These are phyloP conservation scores for Apodemia zela DNA, from an alignment of 2,888 invertebrate genomes.

Conservation along the genomic window DNA sequence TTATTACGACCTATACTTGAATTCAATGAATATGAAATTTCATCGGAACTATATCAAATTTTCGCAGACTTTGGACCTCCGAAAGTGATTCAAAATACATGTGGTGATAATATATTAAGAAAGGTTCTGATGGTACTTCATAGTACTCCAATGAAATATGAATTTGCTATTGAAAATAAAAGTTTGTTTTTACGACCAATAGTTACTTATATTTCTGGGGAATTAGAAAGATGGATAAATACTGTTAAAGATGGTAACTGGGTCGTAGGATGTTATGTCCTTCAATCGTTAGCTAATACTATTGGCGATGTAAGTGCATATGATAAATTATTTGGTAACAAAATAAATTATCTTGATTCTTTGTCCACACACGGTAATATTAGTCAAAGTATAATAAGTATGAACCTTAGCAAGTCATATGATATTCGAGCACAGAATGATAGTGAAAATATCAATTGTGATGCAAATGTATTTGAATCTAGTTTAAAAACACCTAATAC, in stretches of 20 bases:
- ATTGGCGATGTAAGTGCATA: not conserved
- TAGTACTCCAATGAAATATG: conserved; percentile 1
- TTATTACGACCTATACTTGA: not conserved
- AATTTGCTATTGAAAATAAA: not conserved
- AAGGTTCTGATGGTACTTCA: not conserved
- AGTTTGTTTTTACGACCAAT: not conserved
- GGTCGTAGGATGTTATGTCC: not conserved
- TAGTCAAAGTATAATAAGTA: too few relatives aligned
- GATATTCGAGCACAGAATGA: not conserved
- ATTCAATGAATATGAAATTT: not conserved
- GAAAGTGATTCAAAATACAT: not conserved
- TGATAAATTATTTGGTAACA: not conserved
- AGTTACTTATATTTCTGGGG: not conserved
- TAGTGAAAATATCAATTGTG: not conserved
- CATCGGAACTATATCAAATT: conserved; percentile 7
- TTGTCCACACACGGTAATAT: too few relatives aligned
- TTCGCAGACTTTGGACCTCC: not conserved
- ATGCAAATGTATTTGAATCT: not conserved
- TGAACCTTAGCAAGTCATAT: too few relatives aligned
- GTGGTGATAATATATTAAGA: not conserved
- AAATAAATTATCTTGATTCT: not conserved
- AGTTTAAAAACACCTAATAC: not conserved
- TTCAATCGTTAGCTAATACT: not conserved
- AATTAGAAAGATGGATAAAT: not conserved
- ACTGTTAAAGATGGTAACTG: not conserved